These are phyloP conservation scores for Triplophysa siluroides DNA, from an alignment of 2,113 vertebrate genomes.

Conservation along the genomic window DNA sequence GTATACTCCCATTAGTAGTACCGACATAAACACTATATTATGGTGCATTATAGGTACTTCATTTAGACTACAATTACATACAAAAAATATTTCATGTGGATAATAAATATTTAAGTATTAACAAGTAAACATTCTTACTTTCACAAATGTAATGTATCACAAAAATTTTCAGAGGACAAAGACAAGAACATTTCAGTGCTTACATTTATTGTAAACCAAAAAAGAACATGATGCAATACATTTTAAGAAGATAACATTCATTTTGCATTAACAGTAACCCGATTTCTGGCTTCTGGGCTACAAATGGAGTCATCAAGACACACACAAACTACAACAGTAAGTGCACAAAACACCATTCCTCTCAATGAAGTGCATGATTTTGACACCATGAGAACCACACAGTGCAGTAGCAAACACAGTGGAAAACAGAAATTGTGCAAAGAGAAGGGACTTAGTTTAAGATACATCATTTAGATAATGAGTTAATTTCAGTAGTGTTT, in stretches of 20 bases:
- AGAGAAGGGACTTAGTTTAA: conserved; percentile 74
- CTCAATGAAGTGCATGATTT: conserved; percentile 63
- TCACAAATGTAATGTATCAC: neutral
- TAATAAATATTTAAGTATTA: too few relatives aligned
- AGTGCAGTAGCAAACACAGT: conserved; percentile 89
- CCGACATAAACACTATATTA: too few relatives aligned
- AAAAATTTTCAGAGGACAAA: conserved; percentile 16
- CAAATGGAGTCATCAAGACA: conserved; percentile 76
- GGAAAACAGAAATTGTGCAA: conserved; percentile 79
- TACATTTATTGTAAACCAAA: conserved; percentile 86
- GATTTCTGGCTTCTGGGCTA: conserved; percentile 74
- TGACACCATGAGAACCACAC: conserved; percentile 79
- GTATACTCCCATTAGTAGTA: too few relatives aligned
- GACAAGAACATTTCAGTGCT: conserved; percentile 58
- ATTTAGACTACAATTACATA: too few relatives aligned
- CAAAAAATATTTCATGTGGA: too few relatives aligned
- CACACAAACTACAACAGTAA: conserved; percentile 75
- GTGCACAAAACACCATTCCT: conserved; percentile 77
- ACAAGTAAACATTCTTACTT: too few relatives aligned
- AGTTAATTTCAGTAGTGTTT: conserved; percentile 73
- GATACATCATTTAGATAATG: conserved; percentile 67
- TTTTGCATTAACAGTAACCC: conserved; percentile 75
- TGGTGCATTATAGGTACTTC: too few relatives aligned
- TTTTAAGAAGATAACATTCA: conserved; percentile 71
- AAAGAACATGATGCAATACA: conserved; percentile 80